Conservation (phyloP, 2,888 invertebrate genomes). For the Trachelus tabidus region DNA sequence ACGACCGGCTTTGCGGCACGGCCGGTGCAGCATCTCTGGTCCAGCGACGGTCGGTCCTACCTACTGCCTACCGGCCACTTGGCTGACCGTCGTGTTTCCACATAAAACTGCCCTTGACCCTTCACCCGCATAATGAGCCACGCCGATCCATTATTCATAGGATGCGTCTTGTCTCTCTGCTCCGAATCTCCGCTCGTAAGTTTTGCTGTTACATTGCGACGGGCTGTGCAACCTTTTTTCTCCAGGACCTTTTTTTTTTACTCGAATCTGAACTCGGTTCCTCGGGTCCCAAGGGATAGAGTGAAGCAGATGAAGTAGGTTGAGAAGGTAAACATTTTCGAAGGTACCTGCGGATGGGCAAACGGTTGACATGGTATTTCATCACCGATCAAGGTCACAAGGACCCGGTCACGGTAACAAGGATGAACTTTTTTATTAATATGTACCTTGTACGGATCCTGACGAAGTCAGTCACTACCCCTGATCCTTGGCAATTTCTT, state of each 20-base stretch:
- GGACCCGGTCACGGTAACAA: neutral
- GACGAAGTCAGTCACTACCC: neutral
- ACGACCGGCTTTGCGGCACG: conserved; percentile 24
- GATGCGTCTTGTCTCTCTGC: conserved; percentile 52
- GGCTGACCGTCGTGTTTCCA: conserved; percentile 41
- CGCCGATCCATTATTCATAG: conserved; percentile 58
- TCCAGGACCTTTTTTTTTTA: neutral
- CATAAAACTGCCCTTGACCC: conserved; percentile 59
- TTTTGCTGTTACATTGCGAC: conserved; percentile 46
- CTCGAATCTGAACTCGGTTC: neutral
- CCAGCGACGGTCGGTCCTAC: conserved; percentile 20
- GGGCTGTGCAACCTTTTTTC: neutral
- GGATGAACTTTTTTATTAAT: neutral
- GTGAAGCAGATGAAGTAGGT: neutral
- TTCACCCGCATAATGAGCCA: conserved; percentile 58
- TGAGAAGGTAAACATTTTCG: neutral
- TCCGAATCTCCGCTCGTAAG: conserved; percentile 52
- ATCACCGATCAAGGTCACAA: neutral
- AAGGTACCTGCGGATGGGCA: neutral
- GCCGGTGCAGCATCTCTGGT: conserved; percentile 14
- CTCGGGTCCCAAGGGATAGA: neutral
- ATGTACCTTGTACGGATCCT: neutral
- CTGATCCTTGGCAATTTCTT: conserved; percentile 27
- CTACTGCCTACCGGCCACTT: conserved; percentile 29
- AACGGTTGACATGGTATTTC: neutral